A percentile compares a stretch with the other conserved stretches of the same genome.
Evolutionary conservation across 2,797 vertebrate species (phyloP).

Genomic region (Neosilurus hyrtlii): DNA sequence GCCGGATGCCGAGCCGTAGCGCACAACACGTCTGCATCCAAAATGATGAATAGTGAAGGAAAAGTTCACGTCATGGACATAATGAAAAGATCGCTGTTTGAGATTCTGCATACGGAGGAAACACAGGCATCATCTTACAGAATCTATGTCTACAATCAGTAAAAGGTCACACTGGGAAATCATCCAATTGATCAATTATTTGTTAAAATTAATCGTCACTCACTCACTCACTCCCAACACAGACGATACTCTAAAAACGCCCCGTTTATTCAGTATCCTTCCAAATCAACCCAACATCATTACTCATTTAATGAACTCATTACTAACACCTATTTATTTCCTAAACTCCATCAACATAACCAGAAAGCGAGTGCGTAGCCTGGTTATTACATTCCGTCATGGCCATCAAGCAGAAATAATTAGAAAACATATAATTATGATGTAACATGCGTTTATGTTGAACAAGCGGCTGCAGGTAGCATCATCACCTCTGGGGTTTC

Average conservation of each 20-base stretch:
- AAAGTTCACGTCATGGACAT: background rate
- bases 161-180: conserved; percentile 10
- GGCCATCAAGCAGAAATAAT: background rate
- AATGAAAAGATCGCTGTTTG: background rate
- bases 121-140: background rate
- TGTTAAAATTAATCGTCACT: background rate
- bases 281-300: background rate
- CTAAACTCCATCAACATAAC: background rate
- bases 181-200: background rate
- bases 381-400: background rate
- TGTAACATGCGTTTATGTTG: background rate
- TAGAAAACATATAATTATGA: background rate
- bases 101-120: background rate
- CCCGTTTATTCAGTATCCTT: background rate
- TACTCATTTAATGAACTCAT: background rate
- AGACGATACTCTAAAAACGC: background rate
- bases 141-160: background rate
- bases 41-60: background rate
- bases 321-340: background rate
- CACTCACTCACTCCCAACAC: too few relatives aligned
- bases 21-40: background rate
- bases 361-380: background rate
- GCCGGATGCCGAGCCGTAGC: background rate
- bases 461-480: background rate
- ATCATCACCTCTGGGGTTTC: background rate